Conservation (phyloP, 37 sponge, comb jelly and placozoan genomes). For the Axinella damicornis region DNA sequence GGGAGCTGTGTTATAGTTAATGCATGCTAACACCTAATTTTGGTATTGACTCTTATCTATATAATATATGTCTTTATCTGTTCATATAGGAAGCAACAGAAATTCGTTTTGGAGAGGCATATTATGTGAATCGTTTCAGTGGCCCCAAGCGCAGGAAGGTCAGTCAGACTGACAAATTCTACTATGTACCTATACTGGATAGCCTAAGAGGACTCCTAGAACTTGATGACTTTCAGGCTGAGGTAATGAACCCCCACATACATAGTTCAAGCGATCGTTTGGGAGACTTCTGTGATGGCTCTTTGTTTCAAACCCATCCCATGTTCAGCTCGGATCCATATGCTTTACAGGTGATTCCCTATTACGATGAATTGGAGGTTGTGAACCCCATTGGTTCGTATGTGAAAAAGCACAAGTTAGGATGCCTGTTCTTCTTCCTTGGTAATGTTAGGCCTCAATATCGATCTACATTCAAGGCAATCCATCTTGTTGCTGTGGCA, state of each 20-base stretch:
- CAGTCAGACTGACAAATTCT: conserved; percentile 2
- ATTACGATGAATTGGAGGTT: conserved; percentile 65
- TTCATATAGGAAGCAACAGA: conserved; percentile 18
- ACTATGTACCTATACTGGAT: conserved; percentile 38
- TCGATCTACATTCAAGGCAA: conserved; percentile 42
- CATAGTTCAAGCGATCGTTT: not conserved
- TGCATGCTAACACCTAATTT: not conserved
- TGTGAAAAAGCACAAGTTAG: conserved; percentile 49
- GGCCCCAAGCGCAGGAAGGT: conserved; percentile 44
- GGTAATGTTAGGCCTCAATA: conserved; percentile 44
- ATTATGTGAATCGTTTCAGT: conserved; percentile 27
- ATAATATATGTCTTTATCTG: not conserved
- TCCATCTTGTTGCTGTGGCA: conserved; percentile 45
- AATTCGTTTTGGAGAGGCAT: conserved; percentile 34
- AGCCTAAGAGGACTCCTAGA: conserved; percentile 15
- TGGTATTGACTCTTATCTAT: not conserved
- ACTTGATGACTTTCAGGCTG: conserved; percentile 30
- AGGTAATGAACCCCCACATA: conserved; percentile 25
- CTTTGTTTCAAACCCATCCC: conserved; percentile 20
- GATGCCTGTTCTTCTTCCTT: conserved; percentile 48
- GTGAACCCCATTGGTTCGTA: conserved; percentile 56
- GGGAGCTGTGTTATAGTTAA: not conserved
- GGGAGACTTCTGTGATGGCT: conserved; percentile 53
- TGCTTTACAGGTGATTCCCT: conserved; percentile 52
- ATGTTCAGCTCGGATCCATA: conserved; percentile 36